Base-by-base conservation (phyloP, 2,797 vertebrate species). In the Spinus olivaceus region DNA sequence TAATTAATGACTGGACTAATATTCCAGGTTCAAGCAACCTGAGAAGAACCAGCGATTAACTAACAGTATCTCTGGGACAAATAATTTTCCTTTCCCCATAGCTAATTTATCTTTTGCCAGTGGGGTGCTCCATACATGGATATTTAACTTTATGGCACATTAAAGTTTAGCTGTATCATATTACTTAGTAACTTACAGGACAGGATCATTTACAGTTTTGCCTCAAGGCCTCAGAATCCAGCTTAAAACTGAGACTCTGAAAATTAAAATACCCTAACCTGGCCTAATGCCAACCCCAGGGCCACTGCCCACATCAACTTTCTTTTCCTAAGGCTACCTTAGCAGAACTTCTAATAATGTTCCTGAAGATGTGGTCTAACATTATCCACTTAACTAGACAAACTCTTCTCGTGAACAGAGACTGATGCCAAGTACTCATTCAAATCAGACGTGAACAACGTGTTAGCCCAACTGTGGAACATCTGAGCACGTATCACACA, bases 101-200 rank as follows among this genome's bases (percentile, higher is more conserved):
- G 89, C 67, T 82, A 86, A 94, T 92, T 79, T 59, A 88, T 69
- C 84, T 92, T 92, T 90, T 87, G 63, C 61, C 81, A 91, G 72
- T 32, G 15, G 86, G 76, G 61, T 59, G 79, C 84, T 87, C 70
- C 33, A 73, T 54, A 82, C n/a, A 63, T 15, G 51, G 79, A 80
- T 33, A 72, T 86, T 91, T 77, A 94, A 60, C 46, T 77, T 94
- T 65, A 94, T 63, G 78, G 79, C 33, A 91, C 73, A 91, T 90
- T 94, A 90, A 81, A 84, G 46, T 74, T 88, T 87, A 86, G 74
- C 49, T 71, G 11, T 74, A 94, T 92, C 57, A 23, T 57, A 87
- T 94, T 92, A 86, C 94, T 53, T 65, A 46, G 64, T 50, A 77
- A 78, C 32, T 80, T 82, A 80, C 35, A 44, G 56, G 33, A 77